Percentiles rank a stretch among this genome's conserved stretches.
Evolutionary conservation across 23 tunicate genomes (phyloP).

Genomic region (Oikopleura albicans): DNA sequence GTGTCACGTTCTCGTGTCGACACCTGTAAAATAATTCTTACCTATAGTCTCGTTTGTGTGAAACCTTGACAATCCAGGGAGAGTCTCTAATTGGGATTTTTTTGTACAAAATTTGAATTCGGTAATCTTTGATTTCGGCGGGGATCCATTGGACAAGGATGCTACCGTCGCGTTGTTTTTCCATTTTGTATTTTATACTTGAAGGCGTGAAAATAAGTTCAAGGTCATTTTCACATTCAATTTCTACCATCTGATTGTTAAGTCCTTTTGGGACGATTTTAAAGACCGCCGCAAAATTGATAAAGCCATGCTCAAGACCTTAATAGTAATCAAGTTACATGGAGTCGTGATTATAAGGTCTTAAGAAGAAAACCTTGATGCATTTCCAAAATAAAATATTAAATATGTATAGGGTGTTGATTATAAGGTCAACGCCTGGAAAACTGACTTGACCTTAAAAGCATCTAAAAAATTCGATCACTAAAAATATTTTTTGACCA

Average conservation of each 20-base stretch:
- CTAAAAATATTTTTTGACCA: too few species aligned
- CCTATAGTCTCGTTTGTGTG: background rate
- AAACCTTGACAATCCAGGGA: background rate
- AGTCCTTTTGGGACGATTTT: background rate
- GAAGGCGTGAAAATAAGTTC: background rate
- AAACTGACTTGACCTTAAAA: too few species aligned
- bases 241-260: background rate
- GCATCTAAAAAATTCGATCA: too few species aligned
- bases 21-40: background rate
- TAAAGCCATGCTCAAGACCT: background rate
- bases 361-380: too few species aligned
- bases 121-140: background rate
- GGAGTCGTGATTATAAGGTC: too few species aligned
- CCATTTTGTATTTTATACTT: background rate
- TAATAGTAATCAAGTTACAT: too few species aligned
- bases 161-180: background rate
- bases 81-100: background rate
- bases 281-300: background rate
- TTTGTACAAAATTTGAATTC: background rate
- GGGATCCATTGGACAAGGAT: background rate
- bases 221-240: background rate
- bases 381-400: too few species aligned
- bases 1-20: too few species aligned
- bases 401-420: too few species aligned
- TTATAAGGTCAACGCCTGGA: too few species aligned